Conservation (phyloP, 1,140 invertebrate genomes). For the Bradynema listronoti region DNA sequence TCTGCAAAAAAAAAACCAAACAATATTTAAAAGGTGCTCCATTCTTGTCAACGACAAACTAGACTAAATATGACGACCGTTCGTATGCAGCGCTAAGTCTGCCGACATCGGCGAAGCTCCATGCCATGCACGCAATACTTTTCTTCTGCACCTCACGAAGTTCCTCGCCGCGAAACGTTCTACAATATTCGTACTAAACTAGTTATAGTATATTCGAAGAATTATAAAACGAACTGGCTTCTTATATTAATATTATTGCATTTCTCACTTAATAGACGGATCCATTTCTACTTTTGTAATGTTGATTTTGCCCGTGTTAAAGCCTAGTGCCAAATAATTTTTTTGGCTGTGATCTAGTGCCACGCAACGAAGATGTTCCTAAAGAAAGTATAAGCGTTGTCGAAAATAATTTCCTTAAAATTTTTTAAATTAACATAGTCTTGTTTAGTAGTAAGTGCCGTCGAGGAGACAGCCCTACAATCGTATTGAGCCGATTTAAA, state of each 20-base stretch:
- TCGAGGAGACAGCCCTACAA: background rate
- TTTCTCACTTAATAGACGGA: conserved; percentile 1
- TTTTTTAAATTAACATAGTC: conserved; percentile 17
- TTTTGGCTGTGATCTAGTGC: conserved; percentile 14
- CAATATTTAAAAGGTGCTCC: background rate
- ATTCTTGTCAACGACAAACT: background rate
- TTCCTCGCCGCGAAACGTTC: conserved; percentile 15
- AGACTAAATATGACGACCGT: conserved; percentile 3
- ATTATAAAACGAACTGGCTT: background rate
- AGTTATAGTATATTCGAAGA: background rate
- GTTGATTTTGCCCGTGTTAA: conserved; percentile 18
- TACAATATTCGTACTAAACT: background rate
- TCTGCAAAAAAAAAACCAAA: conserved; percentile 11
- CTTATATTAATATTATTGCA: too few relatives aligned
- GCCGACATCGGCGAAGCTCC: conserved; percentile 7
- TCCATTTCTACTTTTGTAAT: conserved; percentile 12
- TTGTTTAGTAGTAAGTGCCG: conserved; percentile 4
- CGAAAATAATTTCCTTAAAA: background rate
- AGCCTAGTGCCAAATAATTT: conserved; percentile 20
- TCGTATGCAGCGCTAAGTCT: conserved; percentile 25
- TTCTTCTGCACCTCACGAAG: conserved; percentile 18
- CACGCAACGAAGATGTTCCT: conserved; percentile 17
- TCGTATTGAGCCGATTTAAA: background rate
- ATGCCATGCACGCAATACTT: conserved; percentile 22
- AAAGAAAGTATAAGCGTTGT: background rate